Conservation (phyloP, 2,113 vertebrate species). For the Engystomops pustulosus region DNA sequence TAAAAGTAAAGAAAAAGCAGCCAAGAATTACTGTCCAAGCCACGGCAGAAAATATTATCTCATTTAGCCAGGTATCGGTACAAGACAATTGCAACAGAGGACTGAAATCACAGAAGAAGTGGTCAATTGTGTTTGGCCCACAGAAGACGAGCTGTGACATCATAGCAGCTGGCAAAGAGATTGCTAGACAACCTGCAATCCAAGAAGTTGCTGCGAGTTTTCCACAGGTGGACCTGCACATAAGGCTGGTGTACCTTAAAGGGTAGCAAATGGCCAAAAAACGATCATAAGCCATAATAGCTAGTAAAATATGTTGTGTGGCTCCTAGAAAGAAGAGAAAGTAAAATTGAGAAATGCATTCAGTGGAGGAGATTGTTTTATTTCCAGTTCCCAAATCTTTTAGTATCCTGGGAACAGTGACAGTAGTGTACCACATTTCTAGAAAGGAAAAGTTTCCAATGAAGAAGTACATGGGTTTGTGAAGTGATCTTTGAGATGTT, state of each 20-base stretch:
- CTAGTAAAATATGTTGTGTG: conserved; percentile 34
- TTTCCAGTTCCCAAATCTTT: neutral
- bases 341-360: conserved; percentile 47
- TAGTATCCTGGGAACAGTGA: conserved; percentile 43
- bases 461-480: conserved; percentile 55
- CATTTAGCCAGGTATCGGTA: conserved; percentile 5
- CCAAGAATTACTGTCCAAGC: conserved; percentile 41
- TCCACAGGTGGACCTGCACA: conserved; percentile 43
- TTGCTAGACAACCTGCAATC: conserved; percentile 2
- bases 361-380: conserved; percentile 22
- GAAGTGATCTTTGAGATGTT: conserved; percentile 23
- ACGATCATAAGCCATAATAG: conserved; percentile 47
- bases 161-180: conserved; percentile 2
- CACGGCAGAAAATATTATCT: conserved; percentile 20
- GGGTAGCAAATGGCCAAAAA: conserved; percentile 49
- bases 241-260: conserved; percentile 23
- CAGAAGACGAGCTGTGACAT: conserved; percentile 30
- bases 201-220: conserved; percentile 46
- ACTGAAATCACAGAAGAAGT: conserved; percentile 51
- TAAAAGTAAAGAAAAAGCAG: conserved; percentile 11
- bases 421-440: conserved; percentile 51
- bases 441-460: conserved; percentile 47
- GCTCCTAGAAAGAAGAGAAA: conserved; percentile 41
- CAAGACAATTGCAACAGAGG: conserved; percentile 48
- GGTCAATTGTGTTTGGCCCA: conserved; percentile 37